Base-by-base conservation (phyloP, 2,888 invertebrate species). In the Scaptomyza tumidula region DNA sequence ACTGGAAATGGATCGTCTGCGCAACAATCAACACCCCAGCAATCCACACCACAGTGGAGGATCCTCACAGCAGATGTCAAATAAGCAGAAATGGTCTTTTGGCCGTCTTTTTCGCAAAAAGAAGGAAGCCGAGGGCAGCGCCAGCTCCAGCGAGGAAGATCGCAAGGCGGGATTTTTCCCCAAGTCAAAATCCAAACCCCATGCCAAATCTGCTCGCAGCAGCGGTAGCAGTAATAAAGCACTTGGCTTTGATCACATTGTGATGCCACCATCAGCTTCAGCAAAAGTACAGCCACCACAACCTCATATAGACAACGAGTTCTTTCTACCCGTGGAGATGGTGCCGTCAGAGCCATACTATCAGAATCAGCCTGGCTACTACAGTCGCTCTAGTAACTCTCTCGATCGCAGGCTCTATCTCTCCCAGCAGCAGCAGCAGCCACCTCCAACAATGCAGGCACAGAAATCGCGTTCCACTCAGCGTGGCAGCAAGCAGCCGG, bases 71-170 rank as follows among this genome's bases (percentile, higher is more conserved):
- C 80, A 85, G 67, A 52, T 81, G 44, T 69, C 80, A 9, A 81
- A 70, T 92, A 94, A 94, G 88, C 85, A 86, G 63, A 96, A 96
- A 91, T 97, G 97, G 97, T 96, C 96, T 9, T 94, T 97, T 45
- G 96, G 97, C 7, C 95, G 95, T 82, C 93, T 97, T 3, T 96
- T 97, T 89, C 93, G 96, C 71, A 94, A 95, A 89, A 95, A 95
- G 92, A 96, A 96, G 91, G 93, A 94, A 46, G 90, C 88, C n/a
- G 77, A 61, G 13, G 45, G 64, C 54, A 80, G 90, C 6, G 91
- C 89, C 55, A 91, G 92, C 0, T 92, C 92, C 24, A 92, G 92
- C 11, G 92, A 92, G 50, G 92, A 92, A 63, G 92, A 92, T 83
- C 91, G 91, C 37, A 92, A 92, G 60, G 92, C 92, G 1, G 92